A percentile compares a stretch with the other conserved stretches of the same genome.
Conservation (phyloP, 2,888 invertebrate species). For the Ellobium chinense region DNA sequence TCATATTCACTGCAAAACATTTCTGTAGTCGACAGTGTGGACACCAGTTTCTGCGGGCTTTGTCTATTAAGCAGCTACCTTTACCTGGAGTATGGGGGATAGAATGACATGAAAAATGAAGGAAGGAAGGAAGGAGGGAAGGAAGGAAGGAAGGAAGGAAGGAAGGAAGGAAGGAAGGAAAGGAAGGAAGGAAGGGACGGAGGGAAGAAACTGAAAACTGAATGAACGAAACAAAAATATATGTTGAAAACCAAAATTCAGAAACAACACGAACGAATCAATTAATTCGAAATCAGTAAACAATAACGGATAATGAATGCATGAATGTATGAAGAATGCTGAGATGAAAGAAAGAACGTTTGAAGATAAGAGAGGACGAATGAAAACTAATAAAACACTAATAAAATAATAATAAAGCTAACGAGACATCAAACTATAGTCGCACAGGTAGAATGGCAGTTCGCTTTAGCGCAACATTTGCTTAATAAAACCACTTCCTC, state of each 20-base stretch:
- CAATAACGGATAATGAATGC: background rate
- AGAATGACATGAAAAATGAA: background rate
- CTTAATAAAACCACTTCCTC: no score
- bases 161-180: background rate
- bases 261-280: no score
- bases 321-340: background rate
- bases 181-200: background rate
- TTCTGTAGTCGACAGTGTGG: constrained; percentile 89
- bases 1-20: constrained; percentile 89
- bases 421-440: no score
- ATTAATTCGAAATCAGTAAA: background rate
- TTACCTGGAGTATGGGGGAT: constrained; percentile 83
- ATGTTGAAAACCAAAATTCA: no score
- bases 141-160: background rate
- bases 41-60: constrained; percentile 92
- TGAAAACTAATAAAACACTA: no score
- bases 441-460: no score
- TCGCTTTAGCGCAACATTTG: no score
- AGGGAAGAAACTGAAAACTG: background rate
- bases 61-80: constrained; percentile 88
- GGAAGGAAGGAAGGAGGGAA: background rate
- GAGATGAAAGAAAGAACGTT: background rate
- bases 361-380: background rate
- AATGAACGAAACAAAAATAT: background rate
- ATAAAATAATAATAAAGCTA: no score